Evolutionary conservation across 2,113 vertebrate species (phyloP).

Genomic region (Apteryx owenii): DNA sequence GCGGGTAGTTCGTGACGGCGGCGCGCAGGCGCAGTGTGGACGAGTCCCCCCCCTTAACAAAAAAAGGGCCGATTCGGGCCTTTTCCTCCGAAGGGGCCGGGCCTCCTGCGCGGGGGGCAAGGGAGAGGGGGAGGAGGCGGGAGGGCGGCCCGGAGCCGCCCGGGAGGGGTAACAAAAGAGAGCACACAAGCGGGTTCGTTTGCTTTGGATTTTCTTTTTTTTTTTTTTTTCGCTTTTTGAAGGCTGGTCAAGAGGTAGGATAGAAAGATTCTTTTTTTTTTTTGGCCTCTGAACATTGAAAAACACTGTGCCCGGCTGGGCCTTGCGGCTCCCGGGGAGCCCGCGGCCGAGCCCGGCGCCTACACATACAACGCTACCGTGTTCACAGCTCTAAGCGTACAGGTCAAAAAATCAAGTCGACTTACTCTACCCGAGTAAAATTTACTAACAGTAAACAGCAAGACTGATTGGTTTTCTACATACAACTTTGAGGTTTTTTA

Average conservation of each 20-base stretch:
- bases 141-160: too few species aligned
- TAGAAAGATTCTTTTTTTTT: background rate
- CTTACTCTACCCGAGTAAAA: conserved; percentile 54
- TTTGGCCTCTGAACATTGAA: conserved; percentile 61
- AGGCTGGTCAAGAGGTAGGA: conserved; percentile 71
- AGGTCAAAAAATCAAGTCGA: conserved; percentile 46
- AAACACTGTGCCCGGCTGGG: conserved; percentile 55
- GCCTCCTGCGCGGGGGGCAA: background rate
- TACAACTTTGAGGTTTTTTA: conserved; percentile 18
- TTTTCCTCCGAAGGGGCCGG: background rate
- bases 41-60: too few species aligned
- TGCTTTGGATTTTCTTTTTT: background rate
- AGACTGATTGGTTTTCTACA: conserved; percentile 55
- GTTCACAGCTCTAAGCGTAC: conserved; percentile 59
- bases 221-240: conserved; percentile 8
- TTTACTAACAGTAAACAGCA: conserved; percentile 45
- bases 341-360: background rate
- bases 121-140: too few species aligned
- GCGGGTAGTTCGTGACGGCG: background rate
- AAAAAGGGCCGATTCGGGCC: accelerated
- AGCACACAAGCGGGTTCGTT: background rate
- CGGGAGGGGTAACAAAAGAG: background rate
- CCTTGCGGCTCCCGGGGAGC: conserved; percentile 46
- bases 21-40: background rate
- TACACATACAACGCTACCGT: background rate